phyloP scores from a whole-genome alignment of 2,113 vertebrate species.

The Dicentrarchus labrax region DNA sequence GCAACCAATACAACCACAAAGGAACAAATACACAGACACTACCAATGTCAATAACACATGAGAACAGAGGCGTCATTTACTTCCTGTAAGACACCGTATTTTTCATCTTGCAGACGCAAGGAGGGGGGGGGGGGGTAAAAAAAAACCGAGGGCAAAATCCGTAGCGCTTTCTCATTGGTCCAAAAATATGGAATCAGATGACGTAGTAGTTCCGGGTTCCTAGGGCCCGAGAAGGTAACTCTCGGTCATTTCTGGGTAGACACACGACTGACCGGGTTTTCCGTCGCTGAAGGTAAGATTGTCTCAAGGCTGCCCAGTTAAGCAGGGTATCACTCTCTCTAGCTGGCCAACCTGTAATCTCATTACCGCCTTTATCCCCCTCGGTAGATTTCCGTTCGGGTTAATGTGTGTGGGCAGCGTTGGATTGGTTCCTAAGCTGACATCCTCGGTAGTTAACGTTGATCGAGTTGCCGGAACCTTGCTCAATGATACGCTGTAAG shows the following conservation, averaged over 20 bases:
- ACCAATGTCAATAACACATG: neutral
- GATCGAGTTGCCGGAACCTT: slow-evolving; percentile 19
- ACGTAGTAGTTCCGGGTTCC: slow-evolving; percentile 82
- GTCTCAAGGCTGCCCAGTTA: slow-evolving; percentile 10
- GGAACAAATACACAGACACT: neutral
- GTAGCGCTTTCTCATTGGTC: slow-evolving; percentile 75
- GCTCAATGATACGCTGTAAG: neutral
- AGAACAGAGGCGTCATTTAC: slow-evolving; percentile 6
- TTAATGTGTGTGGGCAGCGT: slow-evolving; percentile 15
- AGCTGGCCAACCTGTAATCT: slow-evolving; percentile 19
- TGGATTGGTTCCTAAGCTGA: slow-evolving; percentile 5
- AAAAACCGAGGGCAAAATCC: neutral
- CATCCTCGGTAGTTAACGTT: no score
- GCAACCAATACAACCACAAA: no score
- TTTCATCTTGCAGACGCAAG: slow-evolving; percentile 9
- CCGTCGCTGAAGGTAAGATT: slow-evolving; percentile 71
- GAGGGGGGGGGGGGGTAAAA: no score
- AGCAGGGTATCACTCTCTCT: slow-evolving; percentile 45
- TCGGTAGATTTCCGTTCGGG: neutral
- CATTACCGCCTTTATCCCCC: slow-evolving; percentile 46
- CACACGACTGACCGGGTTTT: slow-evolving; percentile 6
- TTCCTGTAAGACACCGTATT: slow-evolving; percentile 12
- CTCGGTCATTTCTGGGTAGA: slow-evolving; percentile 77
- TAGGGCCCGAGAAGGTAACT: slow-evolving; percentile 80
- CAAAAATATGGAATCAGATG: slow-evolving; percentile 87